Conservation (phyloP, 1,140 invertebrate genomes). For the Ceratina japonica region DNA sequence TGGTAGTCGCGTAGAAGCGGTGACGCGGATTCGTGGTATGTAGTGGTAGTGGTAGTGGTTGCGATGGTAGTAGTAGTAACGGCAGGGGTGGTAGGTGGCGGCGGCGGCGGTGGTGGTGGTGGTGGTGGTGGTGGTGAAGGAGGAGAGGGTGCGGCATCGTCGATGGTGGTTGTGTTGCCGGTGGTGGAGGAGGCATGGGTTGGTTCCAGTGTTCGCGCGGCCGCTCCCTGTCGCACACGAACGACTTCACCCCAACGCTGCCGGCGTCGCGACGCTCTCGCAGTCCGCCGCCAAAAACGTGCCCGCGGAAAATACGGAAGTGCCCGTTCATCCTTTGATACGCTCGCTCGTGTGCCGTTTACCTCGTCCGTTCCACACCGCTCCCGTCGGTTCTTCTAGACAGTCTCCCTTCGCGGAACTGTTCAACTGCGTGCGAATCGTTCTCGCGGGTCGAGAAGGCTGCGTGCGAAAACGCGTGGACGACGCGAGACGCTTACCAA, state of each 20-base stretch:
- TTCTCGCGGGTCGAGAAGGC: background rate
- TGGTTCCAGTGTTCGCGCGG: constrained; percentile 75
- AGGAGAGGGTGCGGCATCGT: constrained; percentile 47
- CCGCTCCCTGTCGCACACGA: constrained; percentile 77
- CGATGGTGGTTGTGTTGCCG: constrained; percentile 51
- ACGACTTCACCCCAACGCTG: constrained; percentile 61
- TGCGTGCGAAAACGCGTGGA: constrained; percentile 8
- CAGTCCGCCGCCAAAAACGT: constrained; percentile 62
- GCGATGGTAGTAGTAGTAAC: constrained; percentile 29
- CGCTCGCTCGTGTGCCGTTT: constrained; percentile 16
- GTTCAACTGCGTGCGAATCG: background rate
- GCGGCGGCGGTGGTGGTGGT: constrained; percentile 22
- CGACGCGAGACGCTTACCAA: background rate
- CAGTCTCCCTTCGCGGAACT: no score
- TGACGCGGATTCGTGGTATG: constrained; percentile 17
- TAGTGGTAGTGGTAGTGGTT: no score
- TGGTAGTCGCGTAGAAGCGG: constrained; percentile 53
- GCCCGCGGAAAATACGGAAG: constrained; percentile 59
- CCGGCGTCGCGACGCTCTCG: constrained; percentile 63
- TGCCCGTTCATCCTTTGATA: constrained; percentile 12
- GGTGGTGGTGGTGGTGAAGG: constrained; percentile 40
- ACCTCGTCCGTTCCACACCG: constrained; percentile 28
- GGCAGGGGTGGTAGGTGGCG: constrained; percentile 6
- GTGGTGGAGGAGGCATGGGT: constrained; percentile 62
- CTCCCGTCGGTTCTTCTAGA: background rate